A percentile compares a stretch with the other conserved stretches of the same genome.
phyloP scores from a whole-genome alignment of 2,888 invertebrate species.

The Proisotoma minuta region DNA sequence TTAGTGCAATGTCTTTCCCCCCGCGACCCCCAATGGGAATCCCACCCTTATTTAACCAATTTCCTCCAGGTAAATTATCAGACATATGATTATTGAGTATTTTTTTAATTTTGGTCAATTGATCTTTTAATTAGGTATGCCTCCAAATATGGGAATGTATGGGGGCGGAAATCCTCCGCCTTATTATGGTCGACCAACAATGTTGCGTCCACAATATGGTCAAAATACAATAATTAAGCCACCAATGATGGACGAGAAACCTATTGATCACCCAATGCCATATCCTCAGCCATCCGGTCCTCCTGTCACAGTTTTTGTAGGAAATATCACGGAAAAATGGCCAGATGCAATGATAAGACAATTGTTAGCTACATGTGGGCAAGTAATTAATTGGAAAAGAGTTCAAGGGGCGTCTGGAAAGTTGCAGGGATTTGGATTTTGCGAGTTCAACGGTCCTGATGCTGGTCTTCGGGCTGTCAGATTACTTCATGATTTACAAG shows the following conservation, averaged over 20 bases:
- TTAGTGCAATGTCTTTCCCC: no score
- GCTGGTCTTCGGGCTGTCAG: constrained; percentile 90
- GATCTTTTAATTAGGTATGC: no score
- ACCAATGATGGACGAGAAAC: constrained; percentile 28
- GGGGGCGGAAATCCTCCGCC: constrained; percentile 15
- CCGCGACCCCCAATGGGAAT: no score
- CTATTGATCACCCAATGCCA: constrained; percentile 33
- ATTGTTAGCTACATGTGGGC: constrained; percentile 84
- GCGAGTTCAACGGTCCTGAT: constrained; percentile 93
- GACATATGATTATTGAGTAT: no score
- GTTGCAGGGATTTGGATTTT: constrained; percentile 80
- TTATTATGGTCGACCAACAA: constrained; percentile 22
- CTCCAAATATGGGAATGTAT: constrained; percentile 34
- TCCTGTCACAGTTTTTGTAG: constrained; percentile 94
- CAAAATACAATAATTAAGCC: constrained; percentile 30
- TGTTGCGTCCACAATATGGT: constrained; percentile 54
- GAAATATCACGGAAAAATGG: constrained; percentile 90
- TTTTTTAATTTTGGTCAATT: no score
- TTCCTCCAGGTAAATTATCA: no score
- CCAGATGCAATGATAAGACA: constrained; percentile 92
- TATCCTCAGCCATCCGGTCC: constrained; percentile 60
- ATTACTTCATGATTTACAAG: constrained; percentile 82
- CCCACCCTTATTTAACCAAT: no score
- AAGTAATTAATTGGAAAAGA: constrained; percentile 93
- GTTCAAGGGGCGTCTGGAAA: constrained; percentile 70